phyloP scores from a whole-genome alignment of 2,113 vertebrate species.

The Chaetura pelagica region DNA sequence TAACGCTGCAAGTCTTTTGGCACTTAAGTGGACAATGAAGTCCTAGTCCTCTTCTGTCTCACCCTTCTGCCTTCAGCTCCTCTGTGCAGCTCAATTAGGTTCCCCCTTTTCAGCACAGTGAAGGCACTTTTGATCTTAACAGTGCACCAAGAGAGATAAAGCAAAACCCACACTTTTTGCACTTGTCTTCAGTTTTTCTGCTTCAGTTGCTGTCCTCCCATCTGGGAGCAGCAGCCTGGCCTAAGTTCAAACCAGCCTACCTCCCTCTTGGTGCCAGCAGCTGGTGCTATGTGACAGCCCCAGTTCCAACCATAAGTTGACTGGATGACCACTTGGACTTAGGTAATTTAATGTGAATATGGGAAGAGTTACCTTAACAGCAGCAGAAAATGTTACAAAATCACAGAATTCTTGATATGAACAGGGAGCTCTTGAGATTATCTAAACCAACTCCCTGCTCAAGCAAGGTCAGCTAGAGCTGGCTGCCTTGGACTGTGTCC shows the following conservation, averaged over 20 bases:
- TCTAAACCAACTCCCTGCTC: background rate
- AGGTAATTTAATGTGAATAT: background rate
- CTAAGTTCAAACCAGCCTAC: background rate
- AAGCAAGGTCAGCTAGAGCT: background rate
- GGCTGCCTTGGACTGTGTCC: background rate
- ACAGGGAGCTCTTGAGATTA: background rate
- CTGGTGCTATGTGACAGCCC: background rate
- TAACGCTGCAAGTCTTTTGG: background rate
- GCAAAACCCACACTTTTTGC: background rate
- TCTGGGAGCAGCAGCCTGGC: background rate
- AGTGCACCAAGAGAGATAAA: background rate
- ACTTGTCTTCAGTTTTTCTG: background rate
- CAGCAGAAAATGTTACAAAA: background rate
- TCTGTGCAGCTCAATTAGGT: background rate
- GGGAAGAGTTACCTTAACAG: background rate
- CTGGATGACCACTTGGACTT: background rate
- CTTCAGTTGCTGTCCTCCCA: background rate
- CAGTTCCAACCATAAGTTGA: background rate
- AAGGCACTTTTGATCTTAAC: background rate
- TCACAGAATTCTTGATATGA: background rate
- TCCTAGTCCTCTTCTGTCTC: background rate
- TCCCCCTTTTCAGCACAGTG: background rate
- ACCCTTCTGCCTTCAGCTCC: accelerated
- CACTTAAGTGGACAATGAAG: background rate
- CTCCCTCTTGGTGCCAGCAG: background rate